phyloP scores from a whole-genome alignment of 2,797 vertebrate genomes.

The Macropodus opercularis region DNA sequence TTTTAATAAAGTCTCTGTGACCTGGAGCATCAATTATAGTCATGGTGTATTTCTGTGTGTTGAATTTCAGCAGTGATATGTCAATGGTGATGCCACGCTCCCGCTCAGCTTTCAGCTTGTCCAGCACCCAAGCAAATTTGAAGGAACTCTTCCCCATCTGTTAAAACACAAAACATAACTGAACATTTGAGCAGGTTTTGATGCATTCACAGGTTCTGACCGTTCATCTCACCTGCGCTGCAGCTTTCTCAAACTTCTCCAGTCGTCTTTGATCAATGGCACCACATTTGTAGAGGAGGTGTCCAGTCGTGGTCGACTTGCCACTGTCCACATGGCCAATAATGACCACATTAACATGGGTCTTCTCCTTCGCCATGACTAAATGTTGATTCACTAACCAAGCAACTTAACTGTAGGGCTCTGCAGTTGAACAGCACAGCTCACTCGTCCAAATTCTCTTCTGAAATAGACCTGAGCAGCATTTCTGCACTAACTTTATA shows the following conservation, averaged over 20 bases:
- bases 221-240: constrained; percentile 75
- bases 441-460: background rate
- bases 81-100: constrained; percentile 87
- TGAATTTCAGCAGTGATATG: constrained; percentile 84
- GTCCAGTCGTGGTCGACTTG: constrained; percentile 86
- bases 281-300: constrained; percentile 86
- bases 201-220: too few relatives aligned
- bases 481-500: constrained; percentile 21
- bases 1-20: constrained; percentile 87
- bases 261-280: constrained; percentile 82
- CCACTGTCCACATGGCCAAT: constrained; percentile 88
- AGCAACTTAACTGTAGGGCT: background rate
- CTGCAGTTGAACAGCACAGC: background rate
- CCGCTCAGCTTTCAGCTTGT: constrained; percentile 84
- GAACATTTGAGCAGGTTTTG: background rate
- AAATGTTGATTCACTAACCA: fast-evolving
- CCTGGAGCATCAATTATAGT: constrained; percentile 87
- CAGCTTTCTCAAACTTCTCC: constrained; percentile 85
- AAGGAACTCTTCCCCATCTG: constrained; percentile 86
- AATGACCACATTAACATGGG: constrained; percentile 82
- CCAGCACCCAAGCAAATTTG: constrained; percentile 86
- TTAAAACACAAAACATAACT: too few relatives aligned
- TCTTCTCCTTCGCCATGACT: constrained; percentile 71
- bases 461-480: background rate
- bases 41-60: constrained; percentile 82